These are phyloP conservation scores for Himantopus leucocephalus DNA, from an alignment of 2,113 vertebrate genomes.

Conservation along the genomic window DNA sequence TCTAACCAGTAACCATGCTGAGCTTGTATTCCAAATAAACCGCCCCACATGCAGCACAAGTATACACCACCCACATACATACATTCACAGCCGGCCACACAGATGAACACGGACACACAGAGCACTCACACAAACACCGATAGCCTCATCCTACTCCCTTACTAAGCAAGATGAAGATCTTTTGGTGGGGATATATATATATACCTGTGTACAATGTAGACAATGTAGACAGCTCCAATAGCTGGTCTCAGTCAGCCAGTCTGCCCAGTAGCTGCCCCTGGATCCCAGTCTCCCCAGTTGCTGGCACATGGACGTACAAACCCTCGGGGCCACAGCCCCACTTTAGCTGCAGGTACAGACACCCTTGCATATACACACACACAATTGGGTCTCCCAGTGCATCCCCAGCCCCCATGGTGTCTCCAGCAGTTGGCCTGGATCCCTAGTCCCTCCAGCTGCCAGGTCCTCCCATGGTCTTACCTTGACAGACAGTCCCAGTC, in stretches of 20 bases:
- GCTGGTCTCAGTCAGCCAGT: background rate
- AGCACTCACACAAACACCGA: background rate
- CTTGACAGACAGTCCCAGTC: background rate
- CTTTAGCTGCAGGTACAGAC: background rate
- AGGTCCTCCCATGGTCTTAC: background rate
- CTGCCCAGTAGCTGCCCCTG: background rate
- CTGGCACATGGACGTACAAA: fast-evolving
- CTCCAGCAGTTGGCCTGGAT: background rate
- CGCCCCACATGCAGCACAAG: too few relatives aligned
- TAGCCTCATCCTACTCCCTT: background rate
- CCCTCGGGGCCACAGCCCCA: fast-evolving
- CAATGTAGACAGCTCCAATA: background rate
- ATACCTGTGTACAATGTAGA: background rate
- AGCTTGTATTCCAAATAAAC: background rate
- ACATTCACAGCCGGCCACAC: background rate
- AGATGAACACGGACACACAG: background rate
- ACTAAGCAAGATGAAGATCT: background rate
- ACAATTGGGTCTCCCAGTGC: background rate
- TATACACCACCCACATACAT: background rate
- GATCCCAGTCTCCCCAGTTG: background rate
- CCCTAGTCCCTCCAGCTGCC: background rate
- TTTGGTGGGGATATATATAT: background rate
- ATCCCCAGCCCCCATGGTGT: fast-evolving
- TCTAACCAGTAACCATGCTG: background rate
- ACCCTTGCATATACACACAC: background rate